Evolutionary conservation across 2,797 vertebrate genomes (phyloP), one percentile per base, ranked within the genome.

Genomic region (Peromyscus attwateri): DNA sequence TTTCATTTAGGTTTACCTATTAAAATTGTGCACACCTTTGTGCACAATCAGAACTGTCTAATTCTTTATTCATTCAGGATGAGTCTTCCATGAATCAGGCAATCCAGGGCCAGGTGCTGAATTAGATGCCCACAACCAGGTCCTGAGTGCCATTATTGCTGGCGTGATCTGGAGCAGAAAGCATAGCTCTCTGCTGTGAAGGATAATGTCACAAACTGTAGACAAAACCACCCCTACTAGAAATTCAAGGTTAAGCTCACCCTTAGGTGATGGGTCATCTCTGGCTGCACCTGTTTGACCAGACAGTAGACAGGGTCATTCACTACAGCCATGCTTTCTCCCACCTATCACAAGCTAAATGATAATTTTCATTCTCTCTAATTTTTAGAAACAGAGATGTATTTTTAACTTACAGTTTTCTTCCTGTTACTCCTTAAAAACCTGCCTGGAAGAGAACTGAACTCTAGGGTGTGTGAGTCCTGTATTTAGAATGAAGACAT

Each of bases 1-100:
- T 21, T 95, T 81, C 40, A 40, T 91, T 93, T 83, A 75, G 83
- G 40, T 31, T 93, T 89, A 79, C 84, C 17, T 57, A 93, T 75
- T 83, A 57, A 95, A 95, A 81, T 76, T 0, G 25, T 16, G 73
- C 3, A 29, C 2, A 19, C 25, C 52, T 40, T 46, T 14, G n/a
- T n/a, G n/a, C n/a, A n/a, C n/a, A n/a, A n/a, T n/a, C 17, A 84
- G 70, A 89, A 80, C 92, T 6, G 11, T 76, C 21, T 25, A 40
- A 49, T 31, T 77, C 34, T 76, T 87, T 68, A 60, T 60, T 37
- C 90, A 37, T 4, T 60, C 3, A 66, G 68, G 23, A 37, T 19
- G 64, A 9, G 19, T 76, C 31, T 84, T 71, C 55, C 29, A 73
- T 12, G 60, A 85, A 21, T 76, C 52, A 60, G n/a, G 25, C 14